Conservation (phyloP, 2,888 invertebrate species). For the Nomada flava region DNA sequence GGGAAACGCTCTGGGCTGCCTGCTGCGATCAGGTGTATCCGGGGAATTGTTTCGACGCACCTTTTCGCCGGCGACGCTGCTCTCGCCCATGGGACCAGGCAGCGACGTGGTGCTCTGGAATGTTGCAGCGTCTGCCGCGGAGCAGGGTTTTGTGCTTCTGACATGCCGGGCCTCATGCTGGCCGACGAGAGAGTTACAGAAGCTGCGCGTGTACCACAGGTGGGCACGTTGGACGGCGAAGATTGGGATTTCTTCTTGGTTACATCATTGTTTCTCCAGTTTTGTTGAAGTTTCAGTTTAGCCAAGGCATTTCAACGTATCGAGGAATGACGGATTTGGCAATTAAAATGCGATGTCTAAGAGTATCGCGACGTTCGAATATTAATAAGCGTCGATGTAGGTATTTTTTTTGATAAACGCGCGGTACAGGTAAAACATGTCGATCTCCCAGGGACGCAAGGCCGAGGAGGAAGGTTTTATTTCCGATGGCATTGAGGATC, state of each 20-base stretch:
- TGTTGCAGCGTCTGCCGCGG: conserved; percentile 48
- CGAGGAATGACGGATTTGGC: too few relatives aligned
- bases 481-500: background rate
- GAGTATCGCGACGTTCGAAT: too few relatives aligned
- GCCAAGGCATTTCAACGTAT: too few relatives aligned
- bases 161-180: background rate
- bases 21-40: conserved; percentile 68
- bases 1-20: conserved; percentile 47
- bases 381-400: too few relatives aligned
- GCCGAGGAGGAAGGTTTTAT: background rate
- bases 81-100: conserved; percentile 21
- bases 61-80: conserved; percentile 40
- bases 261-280: too few relatives aligned
- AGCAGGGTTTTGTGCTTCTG: conserved; percentile 43
- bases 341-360: too few relatives aligned
- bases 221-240: background rate
- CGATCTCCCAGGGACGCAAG: background rate
- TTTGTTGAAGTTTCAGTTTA: too few relatives aligned
- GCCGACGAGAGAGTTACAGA: background rate
- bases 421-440: background rate
- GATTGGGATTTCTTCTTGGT: too few relatives aligned
- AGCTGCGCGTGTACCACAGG: too few relatives aligned
- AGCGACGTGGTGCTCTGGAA: conserved; percentile 39
- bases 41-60: conserved; percentile 73
- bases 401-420: too few relatives aligned